These are phyloP conservation scores for Cynoglossus semilaevis DNA, from an alignment of 2,113 vertebrate genomes.

Conservation along the genomic window DNA sequence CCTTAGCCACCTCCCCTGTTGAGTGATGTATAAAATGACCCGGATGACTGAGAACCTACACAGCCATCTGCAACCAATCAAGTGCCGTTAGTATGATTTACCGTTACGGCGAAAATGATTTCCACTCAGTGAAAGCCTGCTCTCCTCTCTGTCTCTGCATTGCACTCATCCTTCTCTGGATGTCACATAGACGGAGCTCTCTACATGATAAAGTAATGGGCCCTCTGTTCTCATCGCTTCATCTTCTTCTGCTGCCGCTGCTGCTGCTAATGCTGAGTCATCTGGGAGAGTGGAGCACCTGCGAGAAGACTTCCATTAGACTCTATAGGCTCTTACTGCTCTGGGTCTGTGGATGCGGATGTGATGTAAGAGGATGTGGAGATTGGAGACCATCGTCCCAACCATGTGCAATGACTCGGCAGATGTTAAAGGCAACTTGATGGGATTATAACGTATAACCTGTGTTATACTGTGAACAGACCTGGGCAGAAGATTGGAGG, in stretches of 20 bases:
- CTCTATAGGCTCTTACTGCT: background rate
- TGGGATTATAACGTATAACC: too few relatives aligned
- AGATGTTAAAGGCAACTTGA: too few relatives aligned
- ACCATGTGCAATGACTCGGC: too few relatives aligned
- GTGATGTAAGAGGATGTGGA: too few relatives aligned
- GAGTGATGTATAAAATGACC: too few relatives aligned
- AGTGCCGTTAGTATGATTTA: background rate
- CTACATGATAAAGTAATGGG: background rate
- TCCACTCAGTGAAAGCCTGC: slow-evolving; percentile 1
- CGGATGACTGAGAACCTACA: too few relatives aligned
- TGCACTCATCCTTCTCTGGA: background rate
- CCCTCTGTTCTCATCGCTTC: background rate
- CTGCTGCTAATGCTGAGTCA: background rate
- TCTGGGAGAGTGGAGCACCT: background rate
- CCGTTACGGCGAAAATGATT: background rate
- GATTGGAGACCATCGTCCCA: too few relatives aligned
- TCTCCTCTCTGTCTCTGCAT: background rate
- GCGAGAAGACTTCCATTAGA: background rate
- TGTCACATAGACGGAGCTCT: slow-evolving; percentile 1
- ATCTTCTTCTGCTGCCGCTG: background rate
- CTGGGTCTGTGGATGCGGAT: background rate
- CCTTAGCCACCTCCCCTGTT: too few relatives aligned
- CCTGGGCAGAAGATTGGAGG: too few relatives aligned
- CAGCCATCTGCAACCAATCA: too few relatives aligned
- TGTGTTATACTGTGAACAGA: too few relatives aligned